Conservation (phyloP, 1,140 invertebrate species). For the Diprion similis region DNA sequence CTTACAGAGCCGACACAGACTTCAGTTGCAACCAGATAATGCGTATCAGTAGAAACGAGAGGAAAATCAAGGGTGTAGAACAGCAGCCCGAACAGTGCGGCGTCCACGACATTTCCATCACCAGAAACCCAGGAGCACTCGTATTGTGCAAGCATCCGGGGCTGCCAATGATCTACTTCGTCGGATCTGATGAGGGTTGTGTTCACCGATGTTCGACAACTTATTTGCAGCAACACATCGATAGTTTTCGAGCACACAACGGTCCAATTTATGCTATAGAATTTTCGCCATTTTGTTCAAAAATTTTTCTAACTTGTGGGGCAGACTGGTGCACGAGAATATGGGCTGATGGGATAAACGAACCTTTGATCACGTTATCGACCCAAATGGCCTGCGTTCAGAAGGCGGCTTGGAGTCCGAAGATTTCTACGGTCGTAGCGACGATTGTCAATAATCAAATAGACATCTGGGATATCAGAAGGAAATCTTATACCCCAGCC, state of each 20-base stretch:
- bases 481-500: conserved; percentile 70
- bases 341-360: conserved; percentile 73
- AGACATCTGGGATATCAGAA: conserved; percentile 75
- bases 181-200: conserved; percentile 85
- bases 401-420: conserved; percentile 79
- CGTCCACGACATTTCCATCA: conserved; percentile 62
- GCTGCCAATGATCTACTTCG: conserved; percentile 72
- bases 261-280: conserved; percentile 79
- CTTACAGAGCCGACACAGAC: conserved; percentile 53
- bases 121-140: conserved; percentile 66
- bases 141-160: conserved; percentile 71
- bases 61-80: conserved; percentile 65
- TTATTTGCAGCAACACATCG: conserved; percentile 71
- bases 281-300: conserved; percentile 80
- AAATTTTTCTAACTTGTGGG: conserved; percentile 81
- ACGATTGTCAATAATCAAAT: conserved; percentile 75
- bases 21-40: conserved; percentile 68
- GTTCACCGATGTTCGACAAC: conserved; percentile 78
- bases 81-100: conserved; percentile 52
- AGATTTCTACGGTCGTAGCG: conserved; percentile 82
- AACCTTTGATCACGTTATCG: conserved; percentile 70
- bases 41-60: conserved; percentile 68
- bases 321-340: conserved; percentile 82
- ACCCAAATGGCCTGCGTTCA: conserved; percentile 66
- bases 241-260: conserved; percentile 78